Evolutionary conservation across 2,113 vertebrate species (phyloP).

Genomic region (Rutilus rutilus): DNA sequence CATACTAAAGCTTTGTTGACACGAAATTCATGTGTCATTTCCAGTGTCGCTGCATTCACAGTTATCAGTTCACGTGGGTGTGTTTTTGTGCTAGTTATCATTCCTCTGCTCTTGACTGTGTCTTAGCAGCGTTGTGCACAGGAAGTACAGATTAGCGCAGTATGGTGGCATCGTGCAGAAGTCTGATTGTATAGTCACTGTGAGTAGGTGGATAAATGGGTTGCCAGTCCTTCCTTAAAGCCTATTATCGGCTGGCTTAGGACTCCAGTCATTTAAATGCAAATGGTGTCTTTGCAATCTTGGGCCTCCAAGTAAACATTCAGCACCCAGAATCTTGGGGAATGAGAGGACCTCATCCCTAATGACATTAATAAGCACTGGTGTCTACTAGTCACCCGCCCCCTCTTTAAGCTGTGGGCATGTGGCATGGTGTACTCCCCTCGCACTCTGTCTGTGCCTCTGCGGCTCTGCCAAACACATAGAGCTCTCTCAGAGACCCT

Average conservation of each 20-base stretch:
- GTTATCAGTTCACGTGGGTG: neutral
- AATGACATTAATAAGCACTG: constrained; percentile 60
- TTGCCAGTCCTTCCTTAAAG: constrained; percentile 65
- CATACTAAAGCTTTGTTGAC: neutral
- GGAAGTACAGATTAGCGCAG: constrained; percentile 67
- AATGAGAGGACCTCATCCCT: constrained; percentile 42
- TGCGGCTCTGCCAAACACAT: neutral
- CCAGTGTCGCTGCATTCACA: constrained; percentile 1
- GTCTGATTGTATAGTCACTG: constrained; percentile 58
- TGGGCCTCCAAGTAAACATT: constrained; percentile 49
- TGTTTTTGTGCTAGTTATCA: constrained; percentile 12
- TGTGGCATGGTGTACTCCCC: constrained; percentile 15
- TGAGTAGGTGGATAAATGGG: constrained; percentile 68
- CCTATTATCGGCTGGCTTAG: constrained; percentile 65
- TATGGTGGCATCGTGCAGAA: constrained; percentile 61
- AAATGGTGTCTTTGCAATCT: constrained; percentile 60
- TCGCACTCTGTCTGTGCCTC: neutral
- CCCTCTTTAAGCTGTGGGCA: constrained; percentile 50
- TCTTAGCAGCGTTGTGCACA: constrained; percentile 43
- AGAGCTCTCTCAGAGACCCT: neutral
- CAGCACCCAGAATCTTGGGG: constrained; percentile 43
- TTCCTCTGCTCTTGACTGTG: constrained; percentile 21
- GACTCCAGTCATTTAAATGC: constrained; percentile 62
- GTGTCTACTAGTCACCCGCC: constrained; percentile 38
- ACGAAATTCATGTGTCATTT: neutral